Conservation (phyloP, 2,888 invertebrate genomes). For the Dynastes hyllus region DNA sequence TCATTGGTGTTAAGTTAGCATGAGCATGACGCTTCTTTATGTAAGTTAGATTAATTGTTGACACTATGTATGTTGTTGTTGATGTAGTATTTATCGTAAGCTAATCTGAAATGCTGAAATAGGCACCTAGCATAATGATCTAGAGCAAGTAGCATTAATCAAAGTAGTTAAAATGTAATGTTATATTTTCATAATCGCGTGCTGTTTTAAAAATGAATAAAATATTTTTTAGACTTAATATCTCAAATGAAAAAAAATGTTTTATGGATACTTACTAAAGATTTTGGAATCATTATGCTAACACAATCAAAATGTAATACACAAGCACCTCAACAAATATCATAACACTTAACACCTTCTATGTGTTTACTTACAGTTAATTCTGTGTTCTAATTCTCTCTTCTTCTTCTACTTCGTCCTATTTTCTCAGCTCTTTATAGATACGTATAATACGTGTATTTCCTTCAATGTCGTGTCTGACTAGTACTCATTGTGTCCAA, state of each 20-base stretch:
- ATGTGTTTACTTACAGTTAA: neutral
- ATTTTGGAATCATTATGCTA: constrained; percentile 33
- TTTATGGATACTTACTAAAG: neutral
- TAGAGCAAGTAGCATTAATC: neutral
- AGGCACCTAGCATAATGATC: constrained; percentile 36
- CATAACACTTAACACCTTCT: constrained; percentile 34
- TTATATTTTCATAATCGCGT: too few species aligned
- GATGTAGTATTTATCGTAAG: constrained; percentile 6
- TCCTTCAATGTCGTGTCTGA: constrained; percentile 38
- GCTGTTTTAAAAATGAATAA: too few species aligned
- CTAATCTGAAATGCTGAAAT: neutral
- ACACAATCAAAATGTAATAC: neutral
- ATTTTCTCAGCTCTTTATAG: neutral
- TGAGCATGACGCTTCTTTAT: constrained; percentile 33
- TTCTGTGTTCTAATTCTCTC: constrained; percentile 1
- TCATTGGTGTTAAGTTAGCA: constrained; percentile 32
- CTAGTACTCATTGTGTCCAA: constrained; percentile 22
- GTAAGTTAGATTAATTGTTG: constrained; percentile 15
- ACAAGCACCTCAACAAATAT: constrained; percentile 17
- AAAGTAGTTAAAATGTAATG: too few species aligned
- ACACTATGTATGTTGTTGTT: constrained; percentile 12
- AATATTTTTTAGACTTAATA: neutral
- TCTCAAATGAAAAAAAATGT: neutral
- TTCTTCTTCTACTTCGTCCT: neutral
- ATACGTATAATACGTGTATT: constrained; percentile 17